Evolutionary conservation across 2,113 vertebrate genomes (phyloP).

Genomic region (Addax nasomaculatus): DNA sequence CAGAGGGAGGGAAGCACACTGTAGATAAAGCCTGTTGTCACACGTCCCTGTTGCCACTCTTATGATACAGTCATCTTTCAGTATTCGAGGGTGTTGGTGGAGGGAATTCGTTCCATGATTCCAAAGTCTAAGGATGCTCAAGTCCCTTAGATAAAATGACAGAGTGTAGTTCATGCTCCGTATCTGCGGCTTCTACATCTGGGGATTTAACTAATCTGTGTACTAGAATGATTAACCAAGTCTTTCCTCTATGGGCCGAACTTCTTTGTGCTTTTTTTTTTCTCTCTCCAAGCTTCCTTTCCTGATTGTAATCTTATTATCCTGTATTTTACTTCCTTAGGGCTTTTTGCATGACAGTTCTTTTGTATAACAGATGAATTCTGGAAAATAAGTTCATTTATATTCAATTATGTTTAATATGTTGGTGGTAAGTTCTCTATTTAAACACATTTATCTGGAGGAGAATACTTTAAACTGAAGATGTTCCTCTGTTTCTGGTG

Average conservation of each 20-base stretch:
- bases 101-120: not conserved
- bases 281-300: not conserved
- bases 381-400: not conserved
- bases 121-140: not conserved
- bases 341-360: not conserved
- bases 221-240: not conserved
- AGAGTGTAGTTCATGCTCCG: not conserved
- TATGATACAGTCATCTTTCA: not conserved
- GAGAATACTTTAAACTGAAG: not conserved
- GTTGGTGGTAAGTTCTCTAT: not conserved
- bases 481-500: not conserved
- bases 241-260: not conserved
- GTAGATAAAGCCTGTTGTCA: not conserved
- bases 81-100: not conserved
- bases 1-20: not conserved
- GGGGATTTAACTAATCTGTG: not conserved
- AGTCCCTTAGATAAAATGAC: not conserved
- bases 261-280: not conserved
- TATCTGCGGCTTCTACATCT: not conserved
- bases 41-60: not conserved
- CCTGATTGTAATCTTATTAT: not conserved
- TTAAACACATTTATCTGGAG: not conserved
- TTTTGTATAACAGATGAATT: not conserved
- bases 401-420: not conserved
- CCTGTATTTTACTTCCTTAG: not conserved